Evolutionary conservation across 2,797 vertebrate species (phyloP), one percentile per base, ranked within the genome.

Genomic region (Naso thynnoides): DNA sequence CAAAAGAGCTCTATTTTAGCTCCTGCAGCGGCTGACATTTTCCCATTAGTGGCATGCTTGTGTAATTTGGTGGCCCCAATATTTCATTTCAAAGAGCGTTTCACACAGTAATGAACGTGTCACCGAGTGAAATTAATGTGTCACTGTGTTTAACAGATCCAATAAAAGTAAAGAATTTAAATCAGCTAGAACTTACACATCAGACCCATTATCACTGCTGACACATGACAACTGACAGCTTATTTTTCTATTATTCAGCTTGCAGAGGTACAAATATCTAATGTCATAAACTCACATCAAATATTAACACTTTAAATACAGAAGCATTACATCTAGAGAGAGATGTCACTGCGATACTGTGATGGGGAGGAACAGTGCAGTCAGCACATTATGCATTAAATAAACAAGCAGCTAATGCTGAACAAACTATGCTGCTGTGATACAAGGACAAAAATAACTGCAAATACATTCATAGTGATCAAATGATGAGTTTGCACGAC

Each of bases 81-180:
- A 86, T 84, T 88, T 84, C 64, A 79, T 80, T 86, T 87, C 60
- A 71, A 66, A 82, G 70, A 74, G 65, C 19, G 6, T 88, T 86
- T 89, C 68, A 68, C 48, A 62, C 79, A 70, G 76, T 78, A 76
- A 89, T 86, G 82, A 90, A 87, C 83, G 77, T 79, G 85, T 87
- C 85, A 81, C 61, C 33, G 6, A 73, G 44, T 83, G 61, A 83
- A 87, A 91, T 87, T 29, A 90, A 88, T 64, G 69, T 87, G 88
- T 89, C 84, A 87, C 50, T 62, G 62, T 79, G 76, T 65, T 85
- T 73, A 79, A 84, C 62, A 76, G 62, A 79, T 83, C 58, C 69
- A 82, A 81, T 75, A 81, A 81, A 87, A 78, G 50, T 69, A 74
- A 64, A 76, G 16, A 83, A 74, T 74, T 66, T 62, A 50, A 76